These are phyloP conservation scores for Epinephelus coioides DNA, from an alignment of 2,797 vertebrate species.

Conservation along the genomic window DNA sequence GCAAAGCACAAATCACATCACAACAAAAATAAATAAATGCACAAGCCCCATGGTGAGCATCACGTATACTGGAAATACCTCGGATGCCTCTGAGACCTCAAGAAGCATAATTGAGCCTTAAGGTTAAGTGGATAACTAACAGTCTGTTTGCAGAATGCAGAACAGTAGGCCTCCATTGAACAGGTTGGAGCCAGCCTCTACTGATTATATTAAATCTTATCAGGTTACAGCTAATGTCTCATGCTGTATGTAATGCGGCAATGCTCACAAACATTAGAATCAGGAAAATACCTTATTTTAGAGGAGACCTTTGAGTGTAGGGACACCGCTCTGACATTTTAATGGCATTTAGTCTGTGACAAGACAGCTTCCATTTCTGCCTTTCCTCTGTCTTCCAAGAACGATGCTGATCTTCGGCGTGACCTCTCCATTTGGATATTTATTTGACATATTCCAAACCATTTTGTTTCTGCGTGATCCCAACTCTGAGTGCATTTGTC, in stretches of 20 bases:
- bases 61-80: conserved; percentile 10
- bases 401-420: conserved; percentile 60
- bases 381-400: conserved; percentile 58
- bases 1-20: not conserved
- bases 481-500: conserved; percentile 60
- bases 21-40: conserved; percentile 18
- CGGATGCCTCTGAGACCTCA: conserved; percentile 6
- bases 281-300: conserved; percentile 31
- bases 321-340: conserved; percentile 77
- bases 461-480: conserved; percentile 59
- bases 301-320: conserved; percentile 48
- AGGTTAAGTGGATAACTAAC: conserved; percentile 54
- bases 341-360: conserved; percentile 76
- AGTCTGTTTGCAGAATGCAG: conserved; percentile 15
- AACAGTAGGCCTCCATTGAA: conserved; percentile 23
- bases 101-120: conserved; percentile 17
- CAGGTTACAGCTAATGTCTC: conserved; percentile 34
- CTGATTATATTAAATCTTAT: conserved; percentile 46
- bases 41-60: conserved; percentile 9
- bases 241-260: conserved; percentile 17
- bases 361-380: conserved; percentile 46
- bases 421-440: conserved; percentile 61
- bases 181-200: conserved; percentile 24
- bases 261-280: conserved; percentile 31
- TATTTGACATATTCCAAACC: conserved; percentile 64